Evolutionary conservation across 2,113 vertebrate genomes (phyloP).

Genomic region (Piaya cayana): DNA sequence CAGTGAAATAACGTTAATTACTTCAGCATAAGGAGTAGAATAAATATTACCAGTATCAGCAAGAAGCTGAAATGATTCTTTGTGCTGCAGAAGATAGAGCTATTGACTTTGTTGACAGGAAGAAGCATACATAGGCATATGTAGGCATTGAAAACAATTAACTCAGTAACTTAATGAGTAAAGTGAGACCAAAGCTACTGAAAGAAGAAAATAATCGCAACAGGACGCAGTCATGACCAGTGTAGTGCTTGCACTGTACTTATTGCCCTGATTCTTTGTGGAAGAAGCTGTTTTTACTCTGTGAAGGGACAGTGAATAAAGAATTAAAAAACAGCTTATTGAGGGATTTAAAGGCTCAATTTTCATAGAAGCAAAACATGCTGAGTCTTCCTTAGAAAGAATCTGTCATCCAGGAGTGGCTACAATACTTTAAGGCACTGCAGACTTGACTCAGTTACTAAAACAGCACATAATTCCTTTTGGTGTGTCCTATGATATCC

Average conservation of each 20-base stretch:
- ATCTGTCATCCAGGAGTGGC: neutral
- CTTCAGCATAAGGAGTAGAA: neutral
- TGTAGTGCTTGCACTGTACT: neutral
- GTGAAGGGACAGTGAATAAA: neutral
- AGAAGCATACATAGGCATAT: neutral
- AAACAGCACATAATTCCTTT: neutral
- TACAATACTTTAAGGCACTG: neutral
- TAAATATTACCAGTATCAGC: neutral
- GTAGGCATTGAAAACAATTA: neutral
- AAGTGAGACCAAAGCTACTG: neutral
- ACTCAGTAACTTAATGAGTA: neutral
- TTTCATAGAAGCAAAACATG: neutral
- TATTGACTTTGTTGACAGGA: neutral
- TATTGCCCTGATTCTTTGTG: neutral
- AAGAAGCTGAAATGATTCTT: neutral
- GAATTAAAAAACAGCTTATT: neutral
- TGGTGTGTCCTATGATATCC: neutral
- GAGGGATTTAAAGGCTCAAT: fast-evolving
- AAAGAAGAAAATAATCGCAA: neutral
- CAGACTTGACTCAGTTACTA: neutral
- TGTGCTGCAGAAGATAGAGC: neutral
- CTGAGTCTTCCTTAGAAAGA: neutral
- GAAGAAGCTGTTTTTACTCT: neutral
- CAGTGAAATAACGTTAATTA: neutral
- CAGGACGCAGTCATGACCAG: neutral